Evolutionary conservation across 2,113 vertebrate genomes (phyloP).

Genomic region (Turdus rufiventris): DNA sequence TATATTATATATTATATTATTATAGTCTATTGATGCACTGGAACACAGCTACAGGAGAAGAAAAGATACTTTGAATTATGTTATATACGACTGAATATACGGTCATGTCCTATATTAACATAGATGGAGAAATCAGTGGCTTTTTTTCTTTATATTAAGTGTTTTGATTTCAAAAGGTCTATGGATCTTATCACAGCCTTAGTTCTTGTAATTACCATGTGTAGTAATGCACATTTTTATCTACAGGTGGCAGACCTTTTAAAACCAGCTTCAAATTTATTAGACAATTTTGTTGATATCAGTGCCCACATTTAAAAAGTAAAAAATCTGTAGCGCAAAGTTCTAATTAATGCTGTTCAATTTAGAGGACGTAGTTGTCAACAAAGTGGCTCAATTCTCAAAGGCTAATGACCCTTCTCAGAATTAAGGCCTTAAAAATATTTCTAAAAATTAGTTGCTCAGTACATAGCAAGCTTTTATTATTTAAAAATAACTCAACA

Average conservation of each 20-base stretch:
- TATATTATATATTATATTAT: no score
- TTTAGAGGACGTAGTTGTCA: slow-evolving; percentile 66
- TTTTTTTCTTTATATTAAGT: background rate
- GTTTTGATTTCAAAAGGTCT: slow-evolving; percentile 68
- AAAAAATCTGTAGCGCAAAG: slow-evolving; percentile 23
- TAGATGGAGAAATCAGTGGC: background rate
- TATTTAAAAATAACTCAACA: slow-evolving; percentile 56
- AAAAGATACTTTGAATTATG: no score
- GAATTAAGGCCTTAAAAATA: slow-evolving; percentile 53
- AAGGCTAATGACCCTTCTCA: slow-evolving; percentile 58
- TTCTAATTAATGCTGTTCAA: slow-evolving; percentile 63
- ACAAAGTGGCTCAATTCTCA: slow-evolving; percentile 60
- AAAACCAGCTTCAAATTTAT: slow-evolving; percentile 63
- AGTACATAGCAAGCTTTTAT: slow-evolving; percentile 49
- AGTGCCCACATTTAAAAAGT: slow-evolving; percentile 53
- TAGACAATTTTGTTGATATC: slow-evolving; percentile 40
- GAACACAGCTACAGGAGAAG: no score
- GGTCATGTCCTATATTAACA: background rate
- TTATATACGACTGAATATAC: background rate
- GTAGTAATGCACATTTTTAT: slow-evolving; percentile 65
- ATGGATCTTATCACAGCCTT: slow-evolving; percentile 28
- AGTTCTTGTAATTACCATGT: slow-evolving; percentile 60
- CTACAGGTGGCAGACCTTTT: slow-evolving; percentile 72
- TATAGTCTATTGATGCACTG: background rate
- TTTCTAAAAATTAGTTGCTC: background rate